Base-by-base conservation (phyloP, 1,140 invertebrate species). In the Orius laevigatus region DNA sequence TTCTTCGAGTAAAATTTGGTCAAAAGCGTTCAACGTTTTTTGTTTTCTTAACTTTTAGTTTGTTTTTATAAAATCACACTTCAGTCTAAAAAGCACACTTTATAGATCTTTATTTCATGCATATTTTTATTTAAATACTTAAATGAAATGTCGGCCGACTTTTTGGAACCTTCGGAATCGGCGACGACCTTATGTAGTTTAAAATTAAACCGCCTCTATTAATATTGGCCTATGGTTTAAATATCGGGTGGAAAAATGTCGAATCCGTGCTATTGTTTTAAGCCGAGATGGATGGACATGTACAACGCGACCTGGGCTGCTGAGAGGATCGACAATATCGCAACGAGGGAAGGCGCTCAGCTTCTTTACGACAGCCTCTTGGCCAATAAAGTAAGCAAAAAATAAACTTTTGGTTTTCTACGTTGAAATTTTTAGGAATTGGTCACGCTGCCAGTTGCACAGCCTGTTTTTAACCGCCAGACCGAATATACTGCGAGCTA, bases 261-360 rank as follows among this genome's bases (percentile, higher is more conserved):
- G 9, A 45, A 45, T 31, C 43, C 43, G 10, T 25, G 19, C 5
- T 45, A 45, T 16, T 45, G 32, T 31, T 45, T 52, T 16, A 57
- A 55, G 41, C 54, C 54, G 11, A 71, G 73, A 59, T 76, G 71
- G 68, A 58, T 63, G 25, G 73, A 75, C 34, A 71, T 73, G 56
- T 65, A 71, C 18, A 74, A 75, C 55, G 61, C 63, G 25, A 60
- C 64, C 12, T 78, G 76, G 76, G 65, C 71, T 2, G 54, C 60
- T 50, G 74, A 76, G 60, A 69, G 71, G 53, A 70, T 70, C 57
- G 73, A 77, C 58, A 63, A 56, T 50, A 63, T 77, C 45, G 66
- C 68, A 10, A 68, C 63, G 9, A 58, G 70, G 45, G 70, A 74
- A 58, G 66, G 67, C 15, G 65, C 72, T 2, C 60, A 69, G 41